Percentiles rank a stretch among this genome's conserved stretches.
Evolutionary conservation across 2,888 invertebrate species (phyloP).

Genomic region (Xanthorhoe spadicearia): DNA sequence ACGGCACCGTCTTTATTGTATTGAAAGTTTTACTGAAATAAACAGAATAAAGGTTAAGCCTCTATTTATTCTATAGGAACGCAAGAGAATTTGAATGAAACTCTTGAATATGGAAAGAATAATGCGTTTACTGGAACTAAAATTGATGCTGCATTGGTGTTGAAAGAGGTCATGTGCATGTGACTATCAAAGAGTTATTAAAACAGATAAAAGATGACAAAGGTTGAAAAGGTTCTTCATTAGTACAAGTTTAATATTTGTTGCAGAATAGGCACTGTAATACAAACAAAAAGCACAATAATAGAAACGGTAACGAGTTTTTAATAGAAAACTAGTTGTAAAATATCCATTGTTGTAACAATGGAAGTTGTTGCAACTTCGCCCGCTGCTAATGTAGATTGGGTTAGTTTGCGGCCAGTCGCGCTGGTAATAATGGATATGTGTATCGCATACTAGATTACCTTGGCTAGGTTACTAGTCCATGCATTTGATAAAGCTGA

Average conservation of each 20-base stretch:
- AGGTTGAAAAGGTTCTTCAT: too few relatives aligned
- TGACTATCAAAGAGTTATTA: too few relatives aligned
- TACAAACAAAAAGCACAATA: conserved; percentile 7
- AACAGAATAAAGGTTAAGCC: neutral
- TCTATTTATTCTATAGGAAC: too few relatives aligned
- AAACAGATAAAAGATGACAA: too few relatives aligned
- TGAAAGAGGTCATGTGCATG: too few relatives aligned
- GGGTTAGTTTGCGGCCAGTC: conserved; percentile 22
- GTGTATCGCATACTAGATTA: conserved; percentile 14
- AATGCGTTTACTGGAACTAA: too few relatives aligned
- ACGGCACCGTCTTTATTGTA: conserved; percentile 23
- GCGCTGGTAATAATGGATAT: conserved; percentile 23
- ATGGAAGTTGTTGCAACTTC: conserved; percentile 24
- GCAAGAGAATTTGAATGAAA: too few relatives aligned
- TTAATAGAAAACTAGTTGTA: conserved; percentile 25
- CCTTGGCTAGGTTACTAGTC: neutral
- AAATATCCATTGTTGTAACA: conserved; percentile 19
- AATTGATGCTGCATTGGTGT: too few relatives aligned
- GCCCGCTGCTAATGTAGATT: conserved; percentile 22
- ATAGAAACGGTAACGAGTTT: conserved; percentile 16
- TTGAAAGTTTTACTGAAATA: conserved; percentile 5
- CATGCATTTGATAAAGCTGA: neutral
- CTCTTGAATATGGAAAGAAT: too few relatives aligned
- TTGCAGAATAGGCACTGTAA: too few relatives aligned
- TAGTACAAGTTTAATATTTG: too few relatives aligned